phyloP scores from a whole-genome alignment of 1,140 invertebrate species.

The Drosophila sechellia region DNA sequence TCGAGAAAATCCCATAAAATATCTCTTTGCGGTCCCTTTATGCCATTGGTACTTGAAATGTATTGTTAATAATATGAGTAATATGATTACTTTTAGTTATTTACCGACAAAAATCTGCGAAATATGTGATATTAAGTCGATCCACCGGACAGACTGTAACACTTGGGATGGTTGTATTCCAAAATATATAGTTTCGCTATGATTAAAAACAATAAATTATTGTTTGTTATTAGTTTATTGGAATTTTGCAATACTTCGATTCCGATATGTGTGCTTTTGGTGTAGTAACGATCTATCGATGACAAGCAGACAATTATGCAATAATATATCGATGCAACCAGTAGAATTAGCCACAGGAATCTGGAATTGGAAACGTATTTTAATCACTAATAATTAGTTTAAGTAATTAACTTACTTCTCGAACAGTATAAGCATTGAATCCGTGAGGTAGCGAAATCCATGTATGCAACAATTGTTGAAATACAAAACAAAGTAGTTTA shows the following conservation, averaged over 20 bases:
- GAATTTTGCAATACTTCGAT: slow-evolving; percentile 85
- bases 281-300: slow-evolving; percentile 68
- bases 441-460: slow-evolving; percentile 63
- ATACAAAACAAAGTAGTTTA: slow-evolving; percentile 58
- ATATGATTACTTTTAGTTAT: not conserved
- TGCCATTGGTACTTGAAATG: slow-evolving; percentile 22
- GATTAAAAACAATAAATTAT: not conserved
- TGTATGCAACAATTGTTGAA: slow-evolving; percentile 67
- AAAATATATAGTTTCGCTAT: slow-evolving; percentile 87
- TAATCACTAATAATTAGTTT: too few relatives aligned
- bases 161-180: slow-evolving; percentile 89
- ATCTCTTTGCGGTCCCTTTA: slow-evolving; percentile 34
- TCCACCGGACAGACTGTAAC: slow-evolving; percentile 86
- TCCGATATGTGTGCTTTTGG: slow-evolving; percentile 87
- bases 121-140: slow-evolving; percentile 84
- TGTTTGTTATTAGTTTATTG: not conserved
- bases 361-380: slow-evolving; percentile 26
- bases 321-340: slow-evolving; percentile 59
- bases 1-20: slow-evolving; percentile 72
- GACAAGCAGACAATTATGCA: slow-evolving; percentile 64
- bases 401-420: slow-evolving; percentile 52
- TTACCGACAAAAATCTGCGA: slow-evolving; percentile 84
- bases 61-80: not conserved
- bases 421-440: slow-evolving; percentile 40
- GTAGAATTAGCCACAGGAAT: slow-evolving; percentile 64